Evolutionary conservation across 1,140 invertebrate species (phyloP).

Genomic region (Drosophila burlai): DNA sequence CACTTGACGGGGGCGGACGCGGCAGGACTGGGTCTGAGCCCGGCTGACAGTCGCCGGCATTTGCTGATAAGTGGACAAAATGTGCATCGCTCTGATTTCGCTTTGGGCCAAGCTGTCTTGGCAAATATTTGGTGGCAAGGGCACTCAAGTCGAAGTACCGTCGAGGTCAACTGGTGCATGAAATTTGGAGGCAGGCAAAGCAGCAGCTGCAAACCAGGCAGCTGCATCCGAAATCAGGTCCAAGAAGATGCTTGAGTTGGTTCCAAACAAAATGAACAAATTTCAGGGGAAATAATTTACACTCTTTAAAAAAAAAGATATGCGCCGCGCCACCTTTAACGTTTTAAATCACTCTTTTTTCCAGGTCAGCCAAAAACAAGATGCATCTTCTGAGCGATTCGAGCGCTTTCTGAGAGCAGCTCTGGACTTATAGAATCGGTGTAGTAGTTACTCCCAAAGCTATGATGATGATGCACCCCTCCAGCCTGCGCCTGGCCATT

Average conservation of each 20-base stretch:
- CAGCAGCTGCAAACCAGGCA: constrained; percentile 45
- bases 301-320: constrained; percentile 8
- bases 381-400: constrained; percentile 3
- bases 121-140: constrained; percentile 62
- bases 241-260: constrained; percentile 23
- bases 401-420: constrained; percentile 9
- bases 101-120: constrained; percentile 42
- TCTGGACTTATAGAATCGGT: background rate
- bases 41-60: constrained; percentile 34
- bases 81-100: constrained; percentile 51
- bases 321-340: background rate
- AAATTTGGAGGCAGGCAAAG: constrained; percentile 38
- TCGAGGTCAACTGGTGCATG: constrained; percentile 63
- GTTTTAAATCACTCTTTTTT: background rate
- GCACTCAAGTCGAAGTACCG: constrained; percentile 39
- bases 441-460: background rate
- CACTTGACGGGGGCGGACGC: constrained; percentile 15
- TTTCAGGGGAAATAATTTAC: background rate
- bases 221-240: constrained; percentile 28
- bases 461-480: constrained; percentile 19
- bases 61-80: constrained; percentile 67
- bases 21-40: constrained; percentile 1
- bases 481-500: constrained; percentile 28
- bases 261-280: background rate
- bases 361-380: constrained; percentile 18